Conservation (phyloP, 2,797 vertebrate genomes). For the Glossophaga mutica region DNA sequence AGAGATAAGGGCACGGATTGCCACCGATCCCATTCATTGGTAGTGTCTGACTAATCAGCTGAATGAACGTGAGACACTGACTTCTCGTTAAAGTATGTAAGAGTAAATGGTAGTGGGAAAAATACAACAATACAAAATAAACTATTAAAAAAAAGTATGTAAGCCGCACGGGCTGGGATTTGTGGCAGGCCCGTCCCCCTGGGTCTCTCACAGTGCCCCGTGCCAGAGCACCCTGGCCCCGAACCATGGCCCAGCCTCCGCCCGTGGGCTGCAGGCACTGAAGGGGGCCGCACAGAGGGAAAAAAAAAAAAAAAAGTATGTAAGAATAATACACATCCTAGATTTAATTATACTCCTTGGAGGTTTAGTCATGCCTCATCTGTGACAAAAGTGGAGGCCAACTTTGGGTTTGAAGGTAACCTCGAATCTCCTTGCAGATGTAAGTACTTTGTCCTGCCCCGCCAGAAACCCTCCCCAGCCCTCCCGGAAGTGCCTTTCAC, state of each 20-base stretch:
- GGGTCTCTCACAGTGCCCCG: no score
- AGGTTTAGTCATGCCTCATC: background rate
- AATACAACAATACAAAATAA: background rate
- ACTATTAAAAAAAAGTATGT: background rate
- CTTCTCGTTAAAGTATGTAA: background rate
- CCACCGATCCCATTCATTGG: background rate
- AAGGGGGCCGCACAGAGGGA: no score
- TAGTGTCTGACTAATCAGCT: background rate
- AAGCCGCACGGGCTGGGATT: no score
- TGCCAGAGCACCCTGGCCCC: no score
- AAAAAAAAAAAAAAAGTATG: background rate
- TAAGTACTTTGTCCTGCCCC: constrained; percentile 65
- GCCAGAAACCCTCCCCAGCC: constrained; percentile 38
- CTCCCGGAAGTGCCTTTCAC: constrained; percentile 69
- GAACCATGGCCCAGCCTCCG: no score
- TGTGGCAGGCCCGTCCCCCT: no score
- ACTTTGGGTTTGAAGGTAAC: background rate
- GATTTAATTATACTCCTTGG: background rate
- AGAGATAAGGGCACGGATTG: background rate
- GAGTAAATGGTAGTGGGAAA: background rate
- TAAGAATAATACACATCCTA: background rate
- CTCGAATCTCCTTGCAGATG: constrained; percentile 51
- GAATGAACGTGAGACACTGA: background rate
- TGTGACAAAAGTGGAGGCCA: background rate
- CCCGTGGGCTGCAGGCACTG: no score